Percentiles rank a stretch among this genome's conserved stretches.
Evolutionary conservation across 2,888 invertebrate genomes (phyloP).

Genomic region (Eretmocerus hayati): DNA sequence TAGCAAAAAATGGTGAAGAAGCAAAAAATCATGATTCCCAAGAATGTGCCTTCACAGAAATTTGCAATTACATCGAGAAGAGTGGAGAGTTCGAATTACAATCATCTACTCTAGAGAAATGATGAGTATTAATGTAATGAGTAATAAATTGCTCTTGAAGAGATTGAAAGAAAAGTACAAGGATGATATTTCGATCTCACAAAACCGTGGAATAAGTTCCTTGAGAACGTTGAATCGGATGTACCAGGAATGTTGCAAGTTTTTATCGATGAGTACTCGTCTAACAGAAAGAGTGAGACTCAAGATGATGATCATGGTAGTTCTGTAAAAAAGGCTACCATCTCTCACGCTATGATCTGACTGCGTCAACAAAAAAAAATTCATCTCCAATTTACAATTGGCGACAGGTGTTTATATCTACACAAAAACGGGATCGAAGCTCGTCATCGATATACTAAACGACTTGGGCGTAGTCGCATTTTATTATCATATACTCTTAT

Average conservation of each 20-base stretch:
- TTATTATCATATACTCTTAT: conserved; percentile 10
- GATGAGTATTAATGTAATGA: too few species aligned
- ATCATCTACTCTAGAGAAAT: too few species aligned
- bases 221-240: conserved; percentile 4
- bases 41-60: too few species aligned
- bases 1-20: too few species aligned
- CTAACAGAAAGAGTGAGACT: not conserved
- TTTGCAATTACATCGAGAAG: too few species aligned
- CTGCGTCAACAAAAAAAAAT: conserved; percentile 8
- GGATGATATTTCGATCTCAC: too few species aligned
- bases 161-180: too few species aligned
- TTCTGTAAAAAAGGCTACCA: not conserved
- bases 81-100: too few species aligned
- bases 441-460: conserved; percentile 14
- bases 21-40: too few species aligned
- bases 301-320: not conserved
- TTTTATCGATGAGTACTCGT: conserved; percentile 6
- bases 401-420: conserved; percentile 14
- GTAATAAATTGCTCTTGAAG: too few species aligned
- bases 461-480: conserved; percentile 11
- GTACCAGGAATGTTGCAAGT: conserved; percentile 3
- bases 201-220: too few species aligned
- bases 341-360: not conserved
- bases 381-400: conserved; percentile 11
- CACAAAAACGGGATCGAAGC: conserved; percentile 13